Base-by-base conservation (phyloP, 2,888 invertebrate species). In the Parthenolecanium corni region DNA sequence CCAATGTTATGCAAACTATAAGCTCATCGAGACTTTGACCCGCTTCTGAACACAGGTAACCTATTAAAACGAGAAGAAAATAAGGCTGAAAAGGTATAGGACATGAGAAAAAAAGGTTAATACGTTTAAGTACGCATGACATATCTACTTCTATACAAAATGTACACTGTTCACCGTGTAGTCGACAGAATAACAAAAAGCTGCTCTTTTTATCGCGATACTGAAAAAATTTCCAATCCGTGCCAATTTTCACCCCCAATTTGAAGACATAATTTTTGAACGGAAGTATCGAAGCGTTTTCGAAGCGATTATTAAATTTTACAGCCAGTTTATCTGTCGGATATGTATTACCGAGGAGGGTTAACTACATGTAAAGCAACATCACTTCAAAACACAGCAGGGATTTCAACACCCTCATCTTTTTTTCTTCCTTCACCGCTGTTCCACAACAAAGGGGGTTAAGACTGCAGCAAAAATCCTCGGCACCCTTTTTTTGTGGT, bases 271-370 rank as follows among this genome's bases (percentile, higher is more conserved):
- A 42, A 42, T 38, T 31, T 25, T 53, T 31, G 18, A 53, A 4
- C 31, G 31, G 31, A 12, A 53, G 53, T 20, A 38, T 49, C 49
- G 49, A 21, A 49, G 49, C 49, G 49, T 49, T 49, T 20, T 4
- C 23, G 52, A 52, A 52, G 20, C 52, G 52, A 52, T 52, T 52
- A 52, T 52, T 14, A 24, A 52, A 52, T 52, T 52, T 52, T 52
- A 52, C 52, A 31, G 52, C 52, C 36, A 52, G 52, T 52, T 52
- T 52, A 52, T 52, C 20, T 52, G 2, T 3, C 31, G 31, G 25
- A 16, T 52, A 11, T 52, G 18, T 23, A n/a, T n/a, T 9, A n/a
- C 31, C 16, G n/a, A 16, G 11, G 52, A 51, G 20, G 24, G n/a
- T 20, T 14, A 51, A 20, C 16, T 12, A 21, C 20, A 21, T 21